Conservation (phyloP, 2,888 invertebrate genomes). For the Andrena chrysosceles region DNA sequence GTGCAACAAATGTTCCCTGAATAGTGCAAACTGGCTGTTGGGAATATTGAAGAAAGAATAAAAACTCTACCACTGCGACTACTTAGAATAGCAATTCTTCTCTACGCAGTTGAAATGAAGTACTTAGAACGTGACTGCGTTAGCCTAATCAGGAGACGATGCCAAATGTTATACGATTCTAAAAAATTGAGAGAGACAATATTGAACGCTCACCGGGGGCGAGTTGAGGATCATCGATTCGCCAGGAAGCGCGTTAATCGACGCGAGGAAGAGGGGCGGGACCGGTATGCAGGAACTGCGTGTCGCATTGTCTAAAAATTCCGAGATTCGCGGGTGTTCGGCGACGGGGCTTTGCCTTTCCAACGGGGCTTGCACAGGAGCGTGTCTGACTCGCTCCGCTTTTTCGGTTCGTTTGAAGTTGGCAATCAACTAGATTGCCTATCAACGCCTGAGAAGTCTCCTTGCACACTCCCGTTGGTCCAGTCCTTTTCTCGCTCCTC, state of each 20-base stretch:
- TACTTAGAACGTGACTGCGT: too few species aligned
- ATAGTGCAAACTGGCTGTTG: too few species aligned
- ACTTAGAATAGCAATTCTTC: too few species aligned
- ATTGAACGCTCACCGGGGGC: not conserved
- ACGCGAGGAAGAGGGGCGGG: not conserved
- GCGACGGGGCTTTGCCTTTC: slow-evolving; percentile 62
- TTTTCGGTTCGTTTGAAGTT: slow-evolving; percentile 83
- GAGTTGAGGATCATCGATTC: slow-evolving; percentile 44
- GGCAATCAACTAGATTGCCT: slow-evolving; percentile 85
- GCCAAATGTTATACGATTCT: too few species aligned
- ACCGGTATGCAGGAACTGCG: slow-evolving; percentile 22
- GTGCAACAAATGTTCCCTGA: too few species aligned
- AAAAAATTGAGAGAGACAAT: not conserved
- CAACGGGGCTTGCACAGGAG: slow-evolving; percentile 65
- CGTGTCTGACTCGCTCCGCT: slow-evolving; percentile 50
- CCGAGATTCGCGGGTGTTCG: slow-evolving; percentile 53
- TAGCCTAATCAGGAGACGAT: too few species aligned
- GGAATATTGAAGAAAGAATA: too few species aligned
- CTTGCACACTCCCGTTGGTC: slow-evolving; percentile 67
- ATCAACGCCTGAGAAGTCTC: slow-evolving; percentile 81
- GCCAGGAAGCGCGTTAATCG: slow-evolving; percentile 48
- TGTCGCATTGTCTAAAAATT: slow-evolving; percentile 65
- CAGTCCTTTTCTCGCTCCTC: slow-evolving; percentile 56
- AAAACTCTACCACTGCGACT: too few species aligned
- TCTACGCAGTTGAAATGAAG: too few species aligned